Percentiles rank a stretch among this genome's conserved stretches.
Evolutionary conservation across 2,113 vertebrate species (phyloP).

Genomic region (Elephantulus edwardii): DNA sequence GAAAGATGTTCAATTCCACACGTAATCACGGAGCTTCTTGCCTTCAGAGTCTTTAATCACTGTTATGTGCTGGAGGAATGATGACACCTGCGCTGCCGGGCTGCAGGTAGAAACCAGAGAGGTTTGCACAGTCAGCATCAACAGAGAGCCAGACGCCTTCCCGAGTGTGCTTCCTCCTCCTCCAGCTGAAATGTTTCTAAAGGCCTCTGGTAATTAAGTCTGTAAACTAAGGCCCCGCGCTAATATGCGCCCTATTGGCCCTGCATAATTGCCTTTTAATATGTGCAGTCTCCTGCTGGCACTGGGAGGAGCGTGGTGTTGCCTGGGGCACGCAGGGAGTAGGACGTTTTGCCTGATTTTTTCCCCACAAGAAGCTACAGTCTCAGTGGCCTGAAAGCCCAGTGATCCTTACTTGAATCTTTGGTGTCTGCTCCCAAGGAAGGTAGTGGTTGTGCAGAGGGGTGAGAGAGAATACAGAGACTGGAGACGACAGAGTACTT

Average conservation of each 20-base stretch:
- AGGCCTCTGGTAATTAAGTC: constrained; percentile 27
- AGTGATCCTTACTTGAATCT: background rate
- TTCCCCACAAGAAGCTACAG: background rate
- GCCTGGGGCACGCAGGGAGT: background rate
- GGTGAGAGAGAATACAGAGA: background rate
- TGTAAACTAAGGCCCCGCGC: background rate
- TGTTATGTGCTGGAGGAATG: background rate
- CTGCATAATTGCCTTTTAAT: background rate
- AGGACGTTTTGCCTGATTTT: background rate
- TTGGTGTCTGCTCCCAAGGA: background rate
- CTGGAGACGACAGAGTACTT: background rate
- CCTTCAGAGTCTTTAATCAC: constrained; percentile 19
- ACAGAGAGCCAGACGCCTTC: background rate
- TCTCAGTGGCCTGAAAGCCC: background rate
- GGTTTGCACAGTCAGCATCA: background rate
- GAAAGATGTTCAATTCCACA: constrained; percentile 55
- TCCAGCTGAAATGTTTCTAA: background rate
- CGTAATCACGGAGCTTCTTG: constrained; percentile 49
- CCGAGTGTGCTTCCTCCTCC: background rate
- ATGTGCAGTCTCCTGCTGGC: background rate
- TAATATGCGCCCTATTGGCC: background rate
- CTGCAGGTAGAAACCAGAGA: too few relatives aligned
- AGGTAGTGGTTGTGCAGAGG: background rate
- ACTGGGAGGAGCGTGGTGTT: background rate
- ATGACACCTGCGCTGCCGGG: background rate